A percentile compares a stretch with the other conserved stretches of the same genome.
phyloP scores from a whole-genome alignment of 2,113 vertebrate genomes.

The Perca fluviatilis region DNA sequence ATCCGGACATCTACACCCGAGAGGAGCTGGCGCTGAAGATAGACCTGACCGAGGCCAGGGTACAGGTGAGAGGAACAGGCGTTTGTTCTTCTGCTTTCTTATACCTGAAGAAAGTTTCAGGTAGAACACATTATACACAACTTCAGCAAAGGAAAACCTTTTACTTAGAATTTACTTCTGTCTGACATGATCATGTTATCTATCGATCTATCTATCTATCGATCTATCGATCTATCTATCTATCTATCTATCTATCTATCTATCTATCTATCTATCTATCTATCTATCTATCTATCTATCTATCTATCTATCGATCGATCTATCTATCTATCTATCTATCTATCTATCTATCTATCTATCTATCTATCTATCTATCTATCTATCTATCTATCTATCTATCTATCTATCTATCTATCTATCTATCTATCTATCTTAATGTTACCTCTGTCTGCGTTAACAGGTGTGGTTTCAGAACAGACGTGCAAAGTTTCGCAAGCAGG shows the following conservation, averaged over 20 bases:
- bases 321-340: background rate
- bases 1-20: conserved; percentile 94
- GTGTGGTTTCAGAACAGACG: conserved; percentile 98
- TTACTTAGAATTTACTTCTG: background rate
- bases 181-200: background rate
- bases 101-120: background rate
- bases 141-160: background rate
- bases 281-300: background rate
- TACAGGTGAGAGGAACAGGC: conserved; percentile 87
- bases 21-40: conserved; percentile 97
- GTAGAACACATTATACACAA: background rate
- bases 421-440: background rate
- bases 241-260: background rate
- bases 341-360: background rate
- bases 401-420: background rate
- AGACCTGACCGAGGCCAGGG: conserved; percentile 94
- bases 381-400: background rate
- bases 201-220: background rate
- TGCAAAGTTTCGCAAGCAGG: conserved; percentile 96
- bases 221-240: background rate
- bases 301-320: background rate
- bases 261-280: background rate
- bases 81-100: background rate
- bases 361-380: background rate
- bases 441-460: conserved; percentile 75